phyloP scores from a whole-genome alignment of 1,140 invertebrate genomes.

The Procambarus virginalis region DNA sequence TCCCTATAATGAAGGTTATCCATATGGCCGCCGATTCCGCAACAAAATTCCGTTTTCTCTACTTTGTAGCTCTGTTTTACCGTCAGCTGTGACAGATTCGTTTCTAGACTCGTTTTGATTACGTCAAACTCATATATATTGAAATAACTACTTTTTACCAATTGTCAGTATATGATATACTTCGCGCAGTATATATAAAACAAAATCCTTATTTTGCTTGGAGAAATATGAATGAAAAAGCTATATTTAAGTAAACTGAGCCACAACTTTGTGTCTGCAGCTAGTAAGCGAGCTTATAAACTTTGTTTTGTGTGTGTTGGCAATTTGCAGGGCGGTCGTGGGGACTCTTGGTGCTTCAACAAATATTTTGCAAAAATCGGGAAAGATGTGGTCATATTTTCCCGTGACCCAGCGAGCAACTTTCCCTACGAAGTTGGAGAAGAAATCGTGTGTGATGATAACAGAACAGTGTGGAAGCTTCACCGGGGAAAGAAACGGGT shows the following conservation, averaged over 20 bases:
- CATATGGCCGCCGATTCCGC: too few relatives aligned
- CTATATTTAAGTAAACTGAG: neutral
- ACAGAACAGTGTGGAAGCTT: slow-evolving; percentile 23
- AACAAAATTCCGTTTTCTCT: too few relatives aligned
- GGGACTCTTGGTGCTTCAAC: neutral
- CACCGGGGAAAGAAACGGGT: slow-evolving; percentile 54
- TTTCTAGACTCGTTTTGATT: too few relatives aligned
- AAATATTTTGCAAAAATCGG: neutral
- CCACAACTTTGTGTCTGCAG: neutral
- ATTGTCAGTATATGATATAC: too few relatives aligned
- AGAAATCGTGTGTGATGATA: neutral
- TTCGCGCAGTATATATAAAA: too few relatives aligned
- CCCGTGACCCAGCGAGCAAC: slow-evolving; percentile 26
- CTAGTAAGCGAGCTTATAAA: slow-evolving; percentile 1
- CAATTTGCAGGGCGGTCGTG: neutral
- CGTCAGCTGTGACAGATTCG: too few relatives aligned
- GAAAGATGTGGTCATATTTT: slow-evolving; percentile 51
- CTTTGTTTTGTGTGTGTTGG: slow-evolving; percentile 6
- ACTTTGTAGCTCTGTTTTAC: too few relatives aligned
- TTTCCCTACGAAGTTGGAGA: slow-evolving; percentile 44
- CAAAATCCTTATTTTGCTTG: too few relatives aligned
- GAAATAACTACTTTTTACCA: too few relatives aligned
- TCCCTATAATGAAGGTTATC: too few relatives aligned
- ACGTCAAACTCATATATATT: too few relatives aligned
- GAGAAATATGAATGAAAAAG: neutral